Percentiles rank a stretch among this genome's conserved stretches.
These are phyloP conservation scores for Physeter macrocephalus DNA, from an alignment of 2,113 vertebrate species.

Conservation along the genomic window DNA sequence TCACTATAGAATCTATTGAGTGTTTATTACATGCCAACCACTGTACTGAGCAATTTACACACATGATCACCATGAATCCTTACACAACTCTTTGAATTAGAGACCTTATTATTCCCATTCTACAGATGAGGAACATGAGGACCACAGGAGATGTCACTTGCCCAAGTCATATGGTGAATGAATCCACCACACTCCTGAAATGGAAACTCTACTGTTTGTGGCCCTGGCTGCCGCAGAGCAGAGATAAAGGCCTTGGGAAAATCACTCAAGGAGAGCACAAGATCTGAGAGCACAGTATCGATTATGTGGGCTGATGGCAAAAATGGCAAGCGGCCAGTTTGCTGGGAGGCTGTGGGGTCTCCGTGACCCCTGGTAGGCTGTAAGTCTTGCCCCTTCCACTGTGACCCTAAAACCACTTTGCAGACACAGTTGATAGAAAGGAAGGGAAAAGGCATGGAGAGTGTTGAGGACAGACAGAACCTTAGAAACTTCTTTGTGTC, in stretches of 20 bases:
- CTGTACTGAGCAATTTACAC: background rate
- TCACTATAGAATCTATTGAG: background rate
- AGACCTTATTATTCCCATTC: background rate
- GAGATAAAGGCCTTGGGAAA: background rate
- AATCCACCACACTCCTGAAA: background rate
- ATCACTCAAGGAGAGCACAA: background rate
- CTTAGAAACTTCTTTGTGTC: background rate
- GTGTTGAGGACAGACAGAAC: background rate
- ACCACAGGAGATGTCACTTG: background rate
- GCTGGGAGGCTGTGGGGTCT: background rate
- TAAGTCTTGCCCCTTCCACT: background rate
- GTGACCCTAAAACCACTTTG: background rate
- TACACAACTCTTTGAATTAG: background rate
- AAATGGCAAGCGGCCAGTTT: background rate
- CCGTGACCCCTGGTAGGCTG: background rate
- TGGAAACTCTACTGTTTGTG: background rate
- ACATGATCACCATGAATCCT: background rate
- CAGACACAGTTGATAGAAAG: background rate
- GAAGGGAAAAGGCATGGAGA: background rate
- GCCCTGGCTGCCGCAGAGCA: background rate
- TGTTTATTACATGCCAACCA: background rate
- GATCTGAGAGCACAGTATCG: background rate
- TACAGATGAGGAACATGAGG: background rate
- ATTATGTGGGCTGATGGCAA: background rate
- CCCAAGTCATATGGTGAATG: background rate